These are phyloP conservation scores for Heliocidaris tuberculata DNA, from an alignment of 35 echinoderm and acorn worm species.

Conservation along the genomic window DNA sequence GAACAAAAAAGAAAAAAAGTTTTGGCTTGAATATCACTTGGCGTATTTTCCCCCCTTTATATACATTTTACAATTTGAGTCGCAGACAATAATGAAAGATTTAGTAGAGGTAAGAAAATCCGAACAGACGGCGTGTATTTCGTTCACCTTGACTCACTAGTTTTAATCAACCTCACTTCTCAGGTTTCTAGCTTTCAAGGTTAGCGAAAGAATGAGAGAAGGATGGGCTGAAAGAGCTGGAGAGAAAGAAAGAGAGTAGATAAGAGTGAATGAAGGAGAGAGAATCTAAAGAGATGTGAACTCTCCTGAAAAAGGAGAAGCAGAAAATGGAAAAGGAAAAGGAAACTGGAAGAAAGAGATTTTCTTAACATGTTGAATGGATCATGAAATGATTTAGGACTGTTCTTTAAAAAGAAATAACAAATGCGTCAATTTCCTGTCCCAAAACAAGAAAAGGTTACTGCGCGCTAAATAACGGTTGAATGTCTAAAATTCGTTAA, in stretches of 20 bases:
- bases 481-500: no score
- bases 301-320: no score
- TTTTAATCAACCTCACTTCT: slow-evolving; percentile 36
- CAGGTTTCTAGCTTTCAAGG: neutral
- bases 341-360: no score
- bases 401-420: no score
- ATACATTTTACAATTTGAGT: neutral
- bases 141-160: slow-evolving; percentile 36
- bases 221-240: neutral
- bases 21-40: neutral
- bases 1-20: neutral
- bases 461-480: no score
- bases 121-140: neutral
- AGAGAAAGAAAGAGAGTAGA: neutral
- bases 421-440: no score
- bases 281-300: neutral
- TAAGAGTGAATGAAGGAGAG: neutral
- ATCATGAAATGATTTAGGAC: no score
- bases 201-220: neutral
- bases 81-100: slow-evolving; percentile 23
- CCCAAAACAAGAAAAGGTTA: no score
- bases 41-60: neutral
- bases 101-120: neutral
- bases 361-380: no score
- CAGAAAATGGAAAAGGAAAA: no score